Conservation (phyloP, 1,140 invertebrate genomes). For the Caenorhabditis latens region DNA sequence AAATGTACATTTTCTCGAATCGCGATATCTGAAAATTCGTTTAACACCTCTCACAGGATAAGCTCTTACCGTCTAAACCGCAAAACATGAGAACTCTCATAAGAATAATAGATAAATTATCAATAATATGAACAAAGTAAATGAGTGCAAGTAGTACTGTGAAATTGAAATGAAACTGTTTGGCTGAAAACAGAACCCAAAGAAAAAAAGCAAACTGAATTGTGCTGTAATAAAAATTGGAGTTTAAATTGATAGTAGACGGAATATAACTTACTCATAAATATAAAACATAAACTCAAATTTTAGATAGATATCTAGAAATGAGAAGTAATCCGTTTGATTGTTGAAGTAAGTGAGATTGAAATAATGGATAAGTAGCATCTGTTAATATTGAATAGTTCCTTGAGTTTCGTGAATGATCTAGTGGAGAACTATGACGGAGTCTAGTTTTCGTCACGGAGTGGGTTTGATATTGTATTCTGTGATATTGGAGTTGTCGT, state of each 20-base stretch:
- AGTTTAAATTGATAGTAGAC: not conserved
- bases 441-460: not conserved
- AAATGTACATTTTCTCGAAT: not conserved
- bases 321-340: not conserved
- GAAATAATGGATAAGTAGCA: constrained; percentile 4
- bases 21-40: not conserved
- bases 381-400: not conserved
- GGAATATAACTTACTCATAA: not conserved
- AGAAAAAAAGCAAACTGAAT: not conserved
- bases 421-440: not conserved
- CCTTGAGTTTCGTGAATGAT: not conserved
- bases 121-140: not conserved
- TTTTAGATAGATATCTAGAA: not conserved
- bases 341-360: not conserved
- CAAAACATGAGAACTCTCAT: not conserved
- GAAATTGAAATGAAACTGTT: constrained; percentile 32
- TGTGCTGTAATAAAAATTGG: not conserved
- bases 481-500: not conserved
- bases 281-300: not conserved
- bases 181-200: not conserved
- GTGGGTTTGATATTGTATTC: not conserved
- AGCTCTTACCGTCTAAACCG: not conserved
- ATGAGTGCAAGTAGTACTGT: not conserved
- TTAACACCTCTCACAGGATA: not conserved
- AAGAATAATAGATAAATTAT: not conserved